Conservation (phyloP, 2,797 vertebrate species). For the Tauraco hartlaubi region DNA sequence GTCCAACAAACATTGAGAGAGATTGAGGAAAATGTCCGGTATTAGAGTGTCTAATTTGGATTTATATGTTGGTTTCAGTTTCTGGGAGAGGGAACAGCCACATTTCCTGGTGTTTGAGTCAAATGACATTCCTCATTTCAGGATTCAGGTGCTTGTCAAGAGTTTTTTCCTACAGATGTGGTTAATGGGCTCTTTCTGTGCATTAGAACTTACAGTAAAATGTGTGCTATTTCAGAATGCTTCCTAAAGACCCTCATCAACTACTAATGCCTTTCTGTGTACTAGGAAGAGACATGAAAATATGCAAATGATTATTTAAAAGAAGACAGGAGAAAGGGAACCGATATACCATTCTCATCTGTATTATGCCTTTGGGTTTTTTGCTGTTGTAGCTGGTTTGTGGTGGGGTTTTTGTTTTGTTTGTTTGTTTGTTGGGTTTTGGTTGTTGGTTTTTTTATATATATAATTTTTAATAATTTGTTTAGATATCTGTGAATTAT, state of each 20-base stretch:
- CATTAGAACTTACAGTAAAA: not conserved
- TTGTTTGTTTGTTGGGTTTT: not conserved
- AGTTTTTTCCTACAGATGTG: not conserved
- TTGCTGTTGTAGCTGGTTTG: not conserved
- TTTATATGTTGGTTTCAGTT: not conserved
- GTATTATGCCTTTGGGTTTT: accelerated
- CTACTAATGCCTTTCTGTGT: not conserved
- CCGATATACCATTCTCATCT: not conserved
- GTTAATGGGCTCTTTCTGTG: not conserved
- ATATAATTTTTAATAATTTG: not conserved
- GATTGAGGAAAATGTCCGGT: not conserved
- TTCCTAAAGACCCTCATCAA: not conserved
- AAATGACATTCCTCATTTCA: not conserved
- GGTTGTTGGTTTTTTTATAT: not conserved
- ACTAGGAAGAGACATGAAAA: not conserved
- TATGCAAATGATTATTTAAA: not conserved
- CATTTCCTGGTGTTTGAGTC: not conserved
- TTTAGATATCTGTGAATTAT: not conserved
- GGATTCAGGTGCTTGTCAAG: not conserved
- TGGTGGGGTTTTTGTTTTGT: too few relatives aligned
- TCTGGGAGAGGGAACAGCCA: not conserved
- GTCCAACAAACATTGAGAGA: not conserved
- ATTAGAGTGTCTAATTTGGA: not conserved
- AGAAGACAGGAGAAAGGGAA: not conserved
- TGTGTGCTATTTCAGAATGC: not conserved